phyloP scores from a whole-genome alignment of 2,113 vertebrate genomes.

The Tetrao urogallus region DNA sequence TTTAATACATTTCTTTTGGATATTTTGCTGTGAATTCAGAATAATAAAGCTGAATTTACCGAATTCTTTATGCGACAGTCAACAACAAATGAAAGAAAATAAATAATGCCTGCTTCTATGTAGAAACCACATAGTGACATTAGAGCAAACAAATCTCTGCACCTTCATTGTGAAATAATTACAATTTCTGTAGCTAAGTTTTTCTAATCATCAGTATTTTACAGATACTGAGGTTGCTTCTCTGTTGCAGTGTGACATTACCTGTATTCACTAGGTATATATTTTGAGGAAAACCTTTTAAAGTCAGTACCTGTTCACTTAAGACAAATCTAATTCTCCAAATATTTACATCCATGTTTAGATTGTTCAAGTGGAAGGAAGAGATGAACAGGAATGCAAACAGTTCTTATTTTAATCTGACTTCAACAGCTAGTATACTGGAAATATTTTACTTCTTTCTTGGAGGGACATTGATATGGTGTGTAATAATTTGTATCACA shows the following conservation, averaged over 20 bases:
- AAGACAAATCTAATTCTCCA: background rate
- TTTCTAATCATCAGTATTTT: background rate
- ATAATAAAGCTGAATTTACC: background rate
- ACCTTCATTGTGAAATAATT: background rate
- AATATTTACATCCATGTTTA: background rate
- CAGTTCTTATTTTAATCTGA: accelerated
- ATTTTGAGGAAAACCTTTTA: background rate
- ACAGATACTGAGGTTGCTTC: background rate
- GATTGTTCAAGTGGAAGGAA: background rate
- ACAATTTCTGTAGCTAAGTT: background rate
- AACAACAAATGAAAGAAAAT: background rate
- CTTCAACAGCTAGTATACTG: background rate
- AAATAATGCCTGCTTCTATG: background rate
- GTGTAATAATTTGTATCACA: background rate
- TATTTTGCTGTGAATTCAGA: background rate
- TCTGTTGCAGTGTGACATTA: background rate
- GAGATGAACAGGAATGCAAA: accelerated
- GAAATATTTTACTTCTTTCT: background rate
- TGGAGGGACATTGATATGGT: background rate
- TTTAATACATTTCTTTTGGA: background rate
- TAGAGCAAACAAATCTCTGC: background rate
- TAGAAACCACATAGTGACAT: background rate
- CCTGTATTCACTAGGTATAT: background rate
- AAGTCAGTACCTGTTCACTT: background rate
- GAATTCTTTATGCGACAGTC: background rate